Percentiles rank a stretch among this genome's conserved stretches.
Evolutionary conservation across 2,888 invertebrate genomes (phyloP).

Genomic region (Coecobrya sp.): DNA sequence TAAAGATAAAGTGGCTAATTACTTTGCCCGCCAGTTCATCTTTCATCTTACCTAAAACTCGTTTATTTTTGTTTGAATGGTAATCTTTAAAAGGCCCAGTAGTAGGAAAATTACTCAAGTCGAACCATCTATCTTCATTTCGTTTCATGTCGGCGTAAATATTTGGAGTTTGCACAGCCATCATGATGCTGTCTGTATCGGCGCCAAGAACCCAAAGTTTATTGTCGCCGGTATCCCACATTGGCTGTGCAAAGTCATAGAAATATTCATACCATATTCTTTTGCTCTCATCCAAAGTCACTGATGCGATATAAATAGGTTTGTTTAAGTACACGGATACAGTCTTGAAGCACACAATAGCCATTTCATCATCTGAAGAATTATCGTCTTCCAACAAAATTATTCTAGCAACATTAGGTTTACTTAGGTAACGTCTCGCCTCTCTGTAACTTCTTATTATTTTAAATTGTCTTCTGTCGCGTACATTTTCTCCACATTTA

Average conservation of each 20-base stretch:
- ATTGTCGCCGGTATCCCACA: not conserved
- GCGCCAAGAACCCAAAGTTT: not conserved
- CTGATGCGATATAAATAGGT: conserved; percentile 40
- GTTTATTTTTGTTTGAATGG: conserved; percentile 5
- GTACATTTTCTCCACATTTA: conserved; percentile 5
- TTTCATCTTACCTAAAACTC: not conserved
- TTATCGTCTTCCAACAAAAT: conserved; percentile 1
- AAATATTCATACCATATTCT: conserved; percentile 16
- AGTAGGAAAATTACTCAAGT: conserved; percentile 26
- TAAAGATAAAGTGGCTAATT: conserved; percentile 2
- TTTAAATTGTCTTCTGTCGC: not conserved
- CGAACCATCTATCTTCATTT: not conserved
- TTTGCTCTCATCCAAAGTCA: conserved; percentile 24
- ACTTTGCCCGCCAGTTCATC: not conserved
- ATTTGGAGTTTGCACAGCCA: conserved; percentile 5
- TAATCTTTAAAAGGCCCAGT: not conserved
- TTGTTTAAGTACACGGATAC: conserved; percentile 6
- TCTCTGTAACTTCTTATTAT: not conserved
- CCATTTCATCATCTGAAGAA: too few relatives aligned
- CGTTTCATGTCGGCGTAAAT: conserved; percentile 28
- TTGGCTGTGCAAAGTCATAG: conserved; percentile 13
- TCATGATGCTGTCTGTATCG: not conserved
- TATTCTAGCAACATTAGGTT: conserved; percentile 17
- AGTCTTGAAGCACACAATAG: conserved; percentile 16
- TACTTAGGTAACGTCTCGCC: not conserved